These are phyloP conservation scores for Phthorimaea operculella DNA, from an alignment of 1,140 invertebrate genomes.

Conservation along the genomic window DNA sequence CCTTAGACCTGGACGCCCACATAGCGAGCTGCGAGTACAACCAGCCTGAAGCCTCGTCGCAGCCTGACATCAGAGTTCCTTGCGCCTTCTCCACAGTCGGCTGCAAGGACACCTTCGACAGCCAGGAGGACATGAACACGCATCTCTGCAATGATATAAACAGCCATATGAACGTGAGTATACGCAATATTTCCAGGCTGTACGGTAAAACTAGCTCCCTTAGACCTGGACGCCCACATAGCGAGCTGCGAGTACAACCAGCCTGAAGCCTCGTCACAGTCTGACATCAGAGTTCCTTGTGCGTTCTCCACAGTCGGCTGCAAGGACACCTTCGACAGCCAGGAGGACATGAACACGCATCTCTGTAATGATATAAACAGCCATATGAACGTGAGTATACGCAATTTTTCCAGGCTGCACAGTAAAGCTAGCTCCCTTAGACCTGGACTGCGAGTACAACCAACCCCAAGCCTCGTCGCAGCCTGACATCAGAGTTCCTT, in stretches of 20 bases:
- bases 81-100: slow-evolving; percentile 72
- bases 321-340: slow-evolving; percentile 68
- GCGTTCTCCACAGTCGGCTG: slow-evolving; percentile 72
- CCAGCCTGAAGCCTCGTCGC: slow-evolving; percentile 47
- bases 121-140: slow-evolving; percentile 67
- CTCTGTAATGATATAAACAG: slow-evolving; percentile 68
- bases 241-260: slow-evolving; percentile 70
- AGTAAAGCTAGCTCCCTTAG: slow-evolving; percentile 73
- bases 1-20: slow-evolving; percentile 76
- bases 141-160: slow-evolving; percentile 71
- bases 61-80: slow-evolving; percentile 46
- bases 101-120: slow-evolving; percentile 70
- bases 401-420: slow-evolving; percentile 68
- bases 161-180: slow-evolving; percentile 72
- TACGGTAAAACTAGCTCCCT: slow-evolving; percentile 71
- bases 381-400: slow-evolving; percentile 71
- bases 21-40: slow-evolving; percentile 69
- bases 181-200: no score
- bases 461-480: slow-evolving; percentile 48
- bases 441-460: slow-evolving; percentile 74
- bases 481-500: slow-evolving; percentile 55
- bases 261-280: slow-evolving; percentile 41
- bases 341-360: slow-evolving; percentile 70
- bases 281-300: slow-evolving; percentile 61
- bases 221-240: slow-evolving; percentile 81